A percentile compares a stretch with the other conserved stretches of the same genome.
Evolutionary conservation across 2,797 vertebrate species (phyloP).

Genomic region (Peromyscus melanophrys): DNA sequence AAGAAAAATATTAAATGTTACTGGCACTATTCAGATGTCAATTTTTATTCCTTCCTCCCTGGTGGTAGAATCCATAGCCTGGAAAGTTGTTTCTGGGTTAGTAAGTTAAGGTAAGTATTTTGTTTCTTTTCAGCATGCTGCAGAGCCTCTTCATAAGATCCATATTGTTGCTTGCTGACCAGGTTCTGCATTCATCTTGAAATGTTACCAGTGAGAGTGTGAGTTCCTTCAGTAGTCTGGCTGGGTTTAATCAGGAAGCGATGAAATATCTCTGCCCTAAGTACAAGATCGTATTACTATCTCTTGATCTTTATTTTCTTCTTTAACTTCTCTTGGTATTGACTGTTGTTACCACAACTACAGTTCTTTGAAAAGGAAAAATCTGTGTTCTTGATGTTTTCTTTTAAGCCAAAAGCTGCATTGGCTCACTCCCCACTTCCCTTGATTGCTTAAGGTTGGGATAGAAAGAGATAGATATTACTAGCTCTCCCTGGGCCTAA

Average conservation of each 20-base stretch:
- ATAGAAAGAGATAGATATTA: not conserved
- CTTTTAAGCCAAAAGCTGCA: not conserved
- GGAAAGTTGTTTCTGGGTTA: not conserved
- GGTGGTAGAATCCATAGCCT: not conserved
- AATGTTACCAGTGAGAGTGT: not conserved
- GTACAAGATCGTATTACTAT: not conserved
- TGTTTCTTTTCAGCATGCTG: not conserved
- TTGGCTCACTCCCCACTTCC: not conserved
- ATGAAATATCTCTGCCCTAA: not conserved
- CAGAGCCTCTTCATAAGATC: not conserved
- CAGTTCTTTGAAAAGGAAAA: constrained; percentile 28
- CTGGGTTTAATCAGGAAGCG: not conserved
- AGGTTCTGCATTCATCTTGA: not conserved
- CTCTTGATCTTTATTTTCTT: not conserved
- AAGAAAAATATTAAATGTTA: not conserved
- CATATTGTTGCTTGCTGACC: not conserved
- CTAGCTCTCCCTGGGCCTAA: not conserved
- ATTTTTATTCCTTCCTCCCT: not conserved
- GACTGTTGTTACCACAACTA: not conserved
- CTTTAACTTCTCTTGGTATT: not conserved
- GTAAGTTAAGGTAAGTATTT: not conserved
- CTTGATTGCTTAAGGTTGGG: constrained; percentile 2
- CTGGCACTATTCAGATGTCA: not conserved
- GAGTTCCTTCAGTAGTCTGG: not conserved
- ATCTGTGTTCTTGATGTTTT: not conserved